phyloP scores from a whole-genome alignment of 2,888 invertebrate species.

The Microplitis manilae region DNA sequence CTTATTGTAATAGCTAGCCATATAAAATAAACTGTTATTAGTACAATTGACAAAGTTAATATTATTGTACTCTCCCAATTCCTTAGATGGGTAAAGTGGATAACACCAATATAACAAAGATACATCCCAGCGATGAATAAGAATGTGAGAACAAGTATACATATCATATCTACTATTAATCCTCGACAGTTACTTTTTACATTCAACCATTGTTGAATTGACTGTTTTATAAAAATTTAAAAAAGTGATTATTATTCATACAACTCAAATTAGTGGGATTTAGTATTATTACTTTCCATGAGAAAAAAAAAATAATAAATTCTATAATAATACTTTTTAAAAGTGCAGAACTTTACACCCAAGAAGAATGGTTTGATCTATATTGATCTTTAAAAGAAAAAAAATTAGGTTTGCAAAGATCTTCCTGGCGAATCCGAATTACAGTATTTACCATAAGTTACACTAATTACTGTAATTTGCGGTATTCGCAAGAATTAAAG shows the following conservation, averaged over 20 bases:
- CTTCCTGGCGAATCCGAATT: no score
- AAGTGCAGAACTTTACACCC: no score
- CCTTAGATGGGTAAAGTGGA: conserved; percentile 63
- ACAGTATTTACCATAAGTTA: no score
- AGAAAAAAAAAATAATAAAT: no score
- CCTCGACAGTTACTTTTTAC: conserved; percentile 69
- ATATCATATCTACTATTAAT: conserved; percentile 72
- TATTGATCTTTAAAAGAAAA: no score
- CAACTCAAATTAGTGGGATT: background rate
- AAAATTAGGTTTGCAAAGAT: no score
- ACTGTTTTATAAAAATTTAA: background rate
- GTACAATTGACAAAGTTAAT: conserved; percentile 63
- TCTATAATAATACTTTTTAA: no score
- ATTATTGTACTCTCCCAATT: conserved; percentile 69
- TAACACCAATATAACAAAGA: conserved; percentile 72
- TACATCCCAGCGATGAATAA: conserved; percentile 72
- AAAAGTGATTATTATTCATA: background rate
- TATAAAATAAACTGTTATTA: conserved; percentile 63
- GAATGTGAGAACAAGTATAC: conserved; percentile 72
- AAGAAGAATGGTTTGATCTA: no score
- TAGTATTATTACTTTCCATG: no score
- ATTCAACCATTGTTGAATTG: background rate
- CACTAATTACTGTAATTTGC: no score
- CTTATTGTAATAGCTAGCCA: conserved; percentile 68
- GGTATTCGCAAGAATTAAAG: no score